Base-by-base conservation (phyloP, 1,140 invertebrate species). In the Metaphire vulgaris region DNA sequence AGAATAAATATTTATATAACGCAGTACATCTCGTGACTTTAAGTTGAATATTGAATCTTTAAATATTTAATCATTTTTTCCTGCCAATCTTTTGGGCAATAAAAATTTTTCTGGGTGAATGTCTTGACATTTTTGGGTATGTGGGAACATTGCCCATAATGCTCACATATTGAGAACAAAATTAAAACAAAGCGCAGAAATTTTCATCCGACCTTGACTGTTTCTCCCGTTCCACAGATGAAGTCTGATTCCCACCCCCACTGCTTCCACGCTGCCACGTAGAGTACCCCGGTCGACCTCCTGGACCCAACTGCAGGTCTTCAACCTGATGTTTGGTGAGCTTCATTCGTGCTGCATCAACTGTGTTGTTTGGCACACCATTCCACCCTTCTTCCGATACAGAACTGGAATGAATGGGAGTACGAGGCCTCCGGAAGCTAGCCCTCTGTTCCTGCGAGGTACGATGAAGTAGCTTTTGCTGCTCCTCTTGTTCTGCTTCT, bases 401-500 rank as follows among this genome's bases (percentile, higher is more conserved):
- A 6, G 41, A 56, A 56, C 6, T 56, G 6, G 41, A 56, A 21
- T 12, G 41, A 6, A 6, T 21, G 6, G 41, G 41, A 12, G 41
- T 56, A 6, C 41, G 41, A 56, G 41, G 41, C 21, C 41, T 56
- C 6, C 41, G 41, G 6, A 56, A 56, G 41, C 41, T 21, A n/a
- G n/a, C n/a, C 41, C 21, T 56, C 6, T 56, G 41, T 21, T 56
- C 41, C 41, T 56, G 41, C 21, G 41, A 56, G 41, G 41, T 12
- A 21, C 41, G 41, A 6, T 56, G 41, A 21, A 56, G 21, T 6
- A 56, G 41, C 21, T 81, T 81, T 29, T 84, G 80, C 65, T 82
- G 81, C 6, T 79, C 77, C 65, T 93, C 92, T 69, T 89, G 88
- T 79, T 93, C 91, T 1, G 92, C 92, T 83, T 97, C 94, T 80